These are phyloP conservation scores for Falcunculus frontatus DNA, from an alignment of 2,113 vertebrate species.

Conservation along the genomic window DNA sequence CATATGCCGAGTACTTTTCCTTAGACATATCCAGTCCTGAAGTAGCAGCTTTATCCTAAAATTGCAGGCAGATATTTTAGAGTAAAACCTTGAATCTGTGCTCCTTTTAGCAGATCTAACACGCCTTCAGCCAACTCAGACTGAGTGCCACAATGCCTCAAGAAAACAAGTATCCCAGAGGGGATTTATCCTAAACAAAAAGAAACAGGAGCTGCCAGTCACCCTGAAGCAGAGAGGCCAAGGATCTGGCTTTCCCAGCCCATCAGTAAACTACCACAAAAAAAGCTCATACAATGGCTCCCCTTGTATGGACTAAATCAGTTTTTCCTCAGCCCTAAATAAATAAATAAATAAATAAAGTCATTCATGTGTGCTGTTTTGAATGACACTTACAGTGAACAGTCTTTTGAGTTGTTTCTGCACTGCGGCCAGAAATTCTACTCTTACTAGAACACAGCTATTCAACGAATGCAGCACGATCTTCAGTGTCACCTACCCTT, in stretches of 20 bases:
- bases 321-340: neutral
- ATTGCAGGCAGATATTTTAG: neutral
- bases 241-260: neutral
- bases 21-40: neutral
- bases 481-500: neutral
- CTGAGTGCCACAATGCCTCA: neutral
- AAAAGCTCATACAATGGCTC: neutral
- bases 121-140: neutral
- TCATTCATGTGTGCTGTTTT: neutral
- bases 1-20: neutral
- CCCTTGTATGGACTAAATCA: neutral
- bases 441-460: neutral
- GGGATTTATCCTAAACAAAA: neutral
- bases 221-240: neutral
- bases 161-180: neutral
- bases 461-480: neutral
- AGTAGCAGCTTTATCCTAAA: neutral
- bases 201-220: neutral
- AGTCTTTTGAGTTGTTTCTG: neutral
- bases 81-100: neutral
- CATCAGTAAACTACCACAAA: neutral
- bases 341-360: neutral
- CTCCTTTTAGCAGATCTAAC: neutral
- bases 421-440: neutral
- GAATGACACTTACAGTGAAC: neutral